These are phyloP conservation scores for Drosophila rhopaloa DNA, from an alignment of 1,140 invertebrate genomes.

Conservation along the genomic window DNA sequence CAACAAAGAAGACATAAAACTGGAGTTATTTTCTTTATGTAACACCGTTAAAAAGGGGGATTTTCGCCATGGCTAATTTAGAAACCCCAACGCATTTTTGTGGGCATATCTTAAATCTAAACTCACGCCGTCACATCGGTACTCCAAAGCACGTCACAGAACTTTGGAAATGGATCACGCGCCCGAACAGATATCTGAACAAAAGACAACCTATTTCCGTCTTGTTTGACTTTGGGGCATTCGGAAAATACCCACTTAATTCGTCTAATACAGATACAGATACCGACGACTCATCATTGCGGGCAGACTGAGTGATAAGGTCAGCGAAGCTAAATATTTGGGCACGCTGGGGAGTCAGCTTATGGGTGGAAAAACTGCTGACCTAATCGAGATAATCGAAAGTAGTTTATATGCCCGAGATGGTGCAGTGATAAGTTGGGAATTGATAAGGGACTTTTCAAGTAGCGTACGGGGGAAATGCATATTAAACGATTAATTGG, in stretches of 20 bases:
- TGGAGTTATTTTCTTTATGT: conserved; percentile 1
- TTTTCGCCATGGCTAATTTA: conserved; percentile 44
- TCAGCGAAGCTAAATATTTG: conserved; percentile 38
- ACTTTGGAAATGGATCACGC: conserved; percentile 39
- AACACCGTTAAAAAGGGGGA: conserved; percentile 14
- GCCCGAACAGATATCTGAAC: conserved; percentile 28
- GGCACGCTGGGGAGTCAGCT: conserved; percentile 13
- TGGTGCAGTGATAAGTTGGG: conserved; percentile 40
- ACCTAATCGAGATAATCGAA: conserved; percentile 31
- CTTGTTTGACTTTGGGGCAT: conserved; percentile 43
- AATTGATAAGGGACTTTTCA: conserved; percentile 19
- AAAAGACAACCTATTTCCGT: conserved; percentile 30
- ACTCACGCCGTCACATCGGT: conserved; percentile 44
- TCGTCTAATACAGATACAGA: conserved; percentile 33
- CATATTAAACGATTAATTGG: conserved; percentile 69
- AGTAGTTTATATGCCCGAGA: conserved; percentile 28
- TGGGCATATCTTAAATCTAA: conserved; percentile 21
- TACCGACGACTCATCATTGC: conserved; percentile 23
- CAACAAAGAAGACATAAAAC: not conserved
- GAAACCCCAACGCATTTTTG: conserved; percentile 37
- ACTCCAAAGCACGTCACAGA: conserved; percentile 12
- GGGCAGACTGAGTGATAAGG: conserved; percentile 28
- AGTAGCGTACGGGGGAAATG: conserved; percentile 4
- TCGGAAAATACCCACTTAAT: conserved; percentile 46
- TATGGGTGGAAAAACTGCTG: conserved; percentile 31